These are phyloP conservation scores for Eilema griseolum DNA, from an alignment of 2,888 invertebrate genomes.

Conservation along the genomic window DNA sequence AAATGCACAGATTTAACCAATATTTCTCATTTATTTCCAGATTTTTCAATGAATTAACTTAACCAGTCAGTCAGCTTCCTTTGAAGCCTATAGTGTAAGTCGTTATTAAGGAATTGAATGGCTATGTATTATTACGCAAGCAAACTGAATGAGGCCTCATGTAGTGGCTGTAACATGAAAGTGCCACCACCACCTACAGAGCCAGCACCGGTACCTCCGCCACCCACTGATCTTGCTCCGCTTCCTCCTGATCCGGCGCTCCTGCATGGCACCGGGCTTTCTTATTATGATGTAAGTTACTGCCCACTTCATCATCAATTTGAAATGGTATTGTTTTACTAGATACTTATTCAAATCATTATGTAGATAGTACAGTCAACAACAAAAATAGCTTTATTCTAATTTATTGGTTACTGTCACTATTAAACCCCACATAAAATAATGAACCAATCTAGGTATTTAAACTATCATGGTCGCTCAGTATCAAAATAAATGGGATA, in stretches of 20 bases:
- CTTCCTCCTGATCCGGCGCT: slow-evolving; percentile 71
- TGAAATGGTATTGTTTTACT: neutral
- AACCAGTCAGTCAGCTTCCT: slow-evolving; percentile 56
- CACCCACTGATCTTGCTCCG: slow-evolving; percentile 73
- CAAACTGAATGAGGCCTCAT: slow-evolving; percentile 89
- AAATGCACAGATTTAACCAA: neutral
- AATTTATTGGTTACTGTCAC: too few relatives aligned
- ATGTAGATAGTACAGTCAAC: too few relatives aligned
- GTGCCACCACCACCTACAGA: slow-evolving; percentile 75
- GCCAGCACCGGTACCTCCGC: slow-evolving; percentile 70
- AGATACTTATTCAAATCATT: neutral
- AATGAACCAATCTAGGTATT: too few relatives aligned
- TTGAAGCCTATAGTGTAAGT: slow-evolving; percentile 59
- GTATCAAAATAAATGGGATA: too few relatives aligned
- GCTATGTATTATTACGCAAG: slow-evolving; percentile 92
- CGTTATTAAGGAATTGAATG: slow-evolving; percentile 78
- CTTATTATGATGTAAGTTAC: slow-evolving; percentile 80
- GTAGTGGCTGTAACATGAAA: slow-evolving; percentile 85
- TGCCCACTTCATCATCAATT: neutral
- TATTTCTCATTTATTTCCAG: slow-evolving; percentile 47
- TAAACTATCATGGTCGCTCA: too few relatives aligned
- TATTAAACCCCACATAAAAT: too few relatives aligned
- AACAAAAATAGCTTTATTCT: too few relatives aligned
- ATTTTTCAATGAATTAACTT: slow-evolving; percentile 64
- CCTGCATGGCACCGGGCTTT: slow-evolving; percentile 76